Evolutionary conservation across 2,113 vertebrate genomes (phyloP).

Genomic region (Tylochromis polylepis): DNA sequence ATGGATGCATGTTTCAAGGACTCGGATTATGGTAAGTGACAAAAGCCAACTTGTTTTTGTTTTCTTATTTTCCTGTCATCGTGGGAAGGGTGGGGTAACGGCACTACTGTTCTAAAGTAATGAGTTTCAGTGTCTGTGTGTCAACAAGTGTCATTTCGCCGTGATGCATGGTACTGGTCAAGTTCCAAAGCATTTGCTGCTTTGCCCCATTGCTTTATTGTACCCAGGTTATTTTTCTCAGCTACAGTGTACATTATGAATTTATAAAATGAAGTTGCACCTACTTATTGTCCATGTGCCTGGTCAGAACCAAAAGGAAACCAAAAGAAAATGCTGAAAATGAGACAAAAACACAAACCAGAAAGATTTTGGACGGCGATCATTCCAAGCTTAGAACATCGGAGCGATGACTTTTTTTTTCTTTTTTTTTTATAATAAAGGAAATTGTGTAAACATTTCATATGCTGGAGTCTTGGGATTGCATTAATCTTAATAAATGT

Average conservation of each 20-base stretch:
- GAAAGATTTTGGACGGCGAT: not conserved
- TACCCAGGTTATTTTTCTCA: not conserved
- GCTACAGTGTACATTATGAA: not conserved
- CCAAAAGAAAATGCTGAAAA: not conserved
- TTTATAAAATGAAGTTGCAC: not conserved
- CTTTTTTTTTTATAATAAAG: too few species aligned
- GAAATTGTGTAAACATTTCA: not conserved
- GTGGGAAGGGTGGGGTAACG: not conserved
- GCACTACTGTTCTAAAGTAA: not conserved
- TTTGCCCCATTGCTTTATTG: not conserved
- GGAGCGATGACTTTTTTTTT: not conserved
- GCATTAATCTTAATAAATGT: not conserved
- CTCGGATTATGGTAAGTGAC: slow-evolving; percentile 87
- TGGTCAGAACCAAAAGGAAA: not conserved
- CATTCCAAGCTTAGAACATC: not conserved
- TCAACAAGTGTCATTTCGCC: not conserved
- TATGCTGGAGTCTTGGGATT: not conserved
- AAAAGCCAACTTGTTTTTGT: not conserved
- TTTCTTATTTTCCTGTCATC: not conserved
- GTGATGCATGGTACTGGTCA: not conserved
- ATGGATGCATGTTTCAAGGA: slow-evolving; percentile 97
- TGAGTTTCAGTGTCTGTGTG: not conserved
- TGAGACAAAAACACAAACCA: not conserved
- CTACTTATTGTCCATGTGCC: not conserved
- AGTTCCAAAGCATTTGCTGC: not conserved